Conservation (phyloP, 2,888 invertebrate genomes). For the Drosophila anomelani region DNA sequence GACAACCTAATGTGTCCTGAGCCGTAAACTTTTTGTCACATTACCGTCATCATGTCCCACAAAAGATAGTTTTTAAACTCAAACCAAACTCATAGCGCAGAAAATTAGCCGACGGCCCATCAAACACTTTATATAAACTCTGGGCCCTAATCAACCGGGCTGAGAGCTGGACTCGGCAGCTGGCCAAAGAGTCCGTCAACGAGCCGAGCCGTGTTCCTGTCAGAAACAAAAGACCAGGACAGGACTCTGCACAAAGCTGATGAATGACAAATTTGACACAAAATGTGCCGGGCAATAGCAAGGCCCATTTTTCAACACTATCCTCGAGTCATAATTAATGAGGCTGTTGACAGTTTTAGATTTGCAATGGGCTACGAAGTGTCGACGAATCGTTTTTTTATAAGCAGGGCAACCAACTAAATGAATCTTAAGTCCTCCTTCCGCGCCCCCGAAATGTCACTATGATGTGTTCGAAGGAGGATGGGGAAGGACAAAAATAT, state of each 20-base stretch:
- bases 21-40: constrained; percentile 24
- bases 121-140: constrained; percentile 38
- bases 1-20: not conserved
- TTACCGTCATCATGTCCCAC: constrained; percentile 28
- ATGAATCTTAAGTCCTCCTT: constrained; percentile 43
- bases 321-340: constrained; percentile 65
- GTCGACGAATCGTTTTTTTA: constrained; percentile 39
- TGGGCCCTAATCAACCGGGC: constrained; percentile 20
- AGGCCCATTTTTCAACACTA: constrained; percentile 60
- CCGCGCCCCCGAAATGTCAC: constrained; percentile 39
- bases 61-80: constrained; percentile 27
- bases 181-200: not conserved
- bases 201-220: constrained; percentile 48
- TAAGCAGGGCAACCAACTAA: constrained; percentile 26
- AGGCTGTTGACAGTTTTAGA: constrained; percentile 72
- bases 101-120: constrained; percentile 35
- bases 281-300: constrained; percentile 29
- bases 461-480: constrained; percentile 26
- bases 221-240: constrained; percentile 58
- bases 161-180: constrained; percentile 9
- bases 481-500: constrained; percentile 36
- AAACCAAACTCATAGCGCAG: constrained; percentile 8
- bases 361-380: constrained; percentile 50
- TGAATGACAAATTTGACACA: constrained; percentile 76
- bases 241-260: constrained; percentile 53